Evolutionary conservation across 2,797 vertebrate species (phyloP).

Genomic region (Austrolebias charrua): DNA sequence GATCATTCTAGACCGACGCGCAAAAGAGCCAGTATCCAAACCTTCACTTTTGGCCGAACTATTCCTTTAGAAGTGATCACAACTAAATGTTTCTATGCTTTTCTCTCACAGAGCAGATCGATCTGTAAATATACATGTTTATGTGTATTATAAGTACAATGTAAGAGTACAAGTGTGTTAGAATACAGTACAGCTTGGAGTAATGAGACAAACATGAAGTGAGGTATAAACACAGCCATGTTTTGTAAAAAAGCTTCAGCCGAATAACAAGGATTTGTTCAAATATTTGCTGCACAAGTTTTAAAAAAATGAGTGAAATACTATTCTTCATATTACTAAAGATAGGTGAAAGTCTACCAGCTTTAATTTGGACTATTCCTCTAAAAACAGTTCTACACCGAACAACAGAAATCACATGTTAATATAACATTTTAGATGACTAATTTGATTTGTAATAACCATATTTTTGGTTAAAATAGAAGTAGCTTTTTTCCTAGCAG

Average conservation of each 20-base stretch:
- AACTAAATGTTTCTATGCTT: conserved; percentile 1
- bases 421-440: conserved; percentile 79
- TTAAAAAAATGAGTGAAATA: conserved; percentile 7
- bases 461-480: conserved; percentile 63
- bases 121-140: conserved; percentile 2
- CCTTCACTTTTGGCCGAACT: conserved; percentile 43
- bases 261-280: conserved; percentile 37
- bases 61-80: conserved; percentile 36
- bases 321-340: conserved; percentile 23
- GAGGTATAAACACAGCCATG: conserved; percentile 58
- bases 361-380: conserved; percentile 52
- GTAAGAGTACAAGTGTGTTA: conserved; percentile 47
- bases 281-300: conserved; percentile 30
- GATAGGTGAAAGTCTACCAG: conserved; percentile 36
- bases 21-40: conserved; percentile 1
- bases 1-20: no score
- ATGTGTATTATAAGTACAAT: conserved; percentile 11
- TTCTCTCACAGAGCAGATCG: neutral
- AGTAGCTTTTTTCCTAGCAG: conserved; percentile 55
- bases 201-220: conserved; percentile 40
- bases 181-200: conserved; percentile 34
- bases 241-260: conserved; percentile 55
- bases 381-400: conserved; percentile 61
- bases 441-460: conserved; percentile 56
- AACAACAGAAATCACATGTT: conserved; percentile 72